Percentiles rank a stretch among this genome's conserved stretches.
Conservation (phyloP, 2,113 vertebrate species). For the Eolophus roseicapilla region DNA sequence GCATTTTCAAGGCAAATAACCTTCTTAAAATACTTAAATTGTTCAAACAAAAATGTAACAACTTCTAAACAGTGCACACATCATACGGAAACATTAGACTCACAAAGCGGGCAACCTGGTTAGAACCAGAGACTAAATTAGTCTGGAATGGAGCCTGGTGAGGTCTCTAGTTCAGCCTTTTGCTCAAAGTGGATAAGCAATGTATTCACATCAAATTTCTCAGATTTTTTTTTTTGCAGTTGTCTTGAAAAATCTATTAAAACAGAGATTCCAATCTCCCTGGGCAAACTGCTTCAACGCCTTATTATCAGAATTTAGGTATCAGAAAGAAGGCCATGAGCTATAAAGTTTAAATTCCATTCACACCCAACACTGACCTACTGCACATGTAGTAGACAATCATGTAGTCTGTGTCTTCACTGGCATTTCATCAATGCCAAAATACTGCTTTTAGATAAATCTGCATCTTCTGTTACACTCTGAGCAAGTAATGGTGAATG, state of each 20-base stretch:
- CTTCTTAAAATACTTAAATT: neutral
- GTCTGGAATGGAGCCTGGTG: neutral
- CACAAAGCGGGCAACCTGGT: neutral
- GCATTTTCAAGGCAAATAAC: neutral
- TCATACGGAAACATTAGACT: neutral
- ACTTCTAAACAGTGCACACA: neutral
- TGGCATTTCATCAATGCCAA: neutral
- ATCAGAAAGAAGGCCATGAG: neutral
- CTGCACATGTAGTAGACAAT: neutral
- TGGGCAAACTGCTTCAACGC: neutral
- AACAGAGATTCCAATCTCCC: neutral
- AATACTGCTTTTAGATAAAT: neutral
- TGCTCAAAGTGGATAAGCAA: neutral
- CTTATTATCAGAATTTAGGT: neutral
- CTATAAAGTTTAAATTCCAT: neutral
- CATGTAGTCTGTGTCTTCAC: neutral
- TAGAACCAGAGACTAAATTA: neutral
- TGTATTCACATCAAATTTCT: neutral
- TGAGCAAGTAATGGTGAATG: neutral
- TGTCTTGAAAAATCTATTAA: neutral
- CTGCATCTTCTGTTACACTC: neutral
- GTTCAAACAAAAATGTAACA: neutral
- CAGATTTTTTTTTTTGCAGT: neutral
- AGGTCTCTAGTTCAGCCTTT: neutral
- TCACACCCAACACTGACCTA: neutral